phyloP scores from a whole-genome alignment of 2,113 vertebrate genomes.

The Poecile atricapillus region DNA sequence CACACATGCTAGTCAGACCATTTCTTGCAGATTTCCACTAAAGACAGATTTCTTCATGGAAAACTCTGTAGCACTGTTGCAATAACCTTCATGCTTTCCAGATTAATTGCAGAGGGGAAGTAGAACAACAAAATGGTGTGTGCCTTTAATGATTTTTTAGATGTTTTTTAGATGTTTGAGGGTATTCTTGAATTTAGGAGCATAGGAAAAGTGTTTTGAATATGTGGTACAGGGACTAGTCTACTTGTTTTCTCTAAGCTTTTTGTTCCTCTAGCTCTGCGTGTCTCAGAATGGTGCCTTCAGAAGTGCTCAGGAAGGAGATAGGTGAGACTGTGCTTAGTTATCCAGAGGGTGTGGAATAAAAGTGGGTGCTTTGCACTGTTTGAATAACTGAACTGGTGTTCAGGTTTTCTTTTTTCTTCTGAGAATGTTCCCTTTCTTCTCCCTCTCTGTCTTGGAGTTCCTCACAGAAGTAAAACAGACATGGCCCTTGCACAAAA shows the following conservation, averaged over 20 bases:
- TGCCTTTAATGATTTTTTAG: neutral
- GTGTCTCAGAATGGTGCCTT: neutral
- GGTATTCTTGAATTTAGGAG: neutral
- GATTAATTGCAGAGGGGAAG: neutral
- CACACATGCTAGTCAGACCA: neutral
- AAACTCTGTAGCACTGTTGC: neutral
- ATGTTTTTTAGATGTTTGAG: too few species aligned
- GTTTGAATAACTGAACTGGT: neutral
- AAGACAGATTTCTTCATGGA: neutral
- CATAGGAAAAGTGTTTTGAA: neutral
- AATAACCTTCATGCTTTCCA: neutral
- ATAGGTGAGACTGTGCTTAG: neutral
- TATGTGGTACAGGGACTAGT: neutral
- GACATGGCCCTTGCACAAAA: neutral
- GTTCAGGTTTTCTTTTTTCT: neutral
- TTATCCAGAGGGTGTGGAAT: neutral
- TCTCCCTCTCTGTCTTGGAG: accelerated
- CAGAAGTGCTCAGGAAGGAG: neutral
- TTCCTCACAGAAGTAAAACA: neutral
- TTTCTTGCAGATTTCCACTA: neutral
- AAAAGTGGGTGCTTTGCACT: neutral
- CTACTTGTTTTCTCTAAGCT: neutral
- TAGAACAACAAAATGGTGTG: neutral
- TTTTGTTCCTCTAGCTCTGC: neutral
- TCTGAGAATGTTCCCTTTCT: neutral